Conservation (phyloP, 2,113 vertebrate genomes). For the Seriola dumerili region DNA sequence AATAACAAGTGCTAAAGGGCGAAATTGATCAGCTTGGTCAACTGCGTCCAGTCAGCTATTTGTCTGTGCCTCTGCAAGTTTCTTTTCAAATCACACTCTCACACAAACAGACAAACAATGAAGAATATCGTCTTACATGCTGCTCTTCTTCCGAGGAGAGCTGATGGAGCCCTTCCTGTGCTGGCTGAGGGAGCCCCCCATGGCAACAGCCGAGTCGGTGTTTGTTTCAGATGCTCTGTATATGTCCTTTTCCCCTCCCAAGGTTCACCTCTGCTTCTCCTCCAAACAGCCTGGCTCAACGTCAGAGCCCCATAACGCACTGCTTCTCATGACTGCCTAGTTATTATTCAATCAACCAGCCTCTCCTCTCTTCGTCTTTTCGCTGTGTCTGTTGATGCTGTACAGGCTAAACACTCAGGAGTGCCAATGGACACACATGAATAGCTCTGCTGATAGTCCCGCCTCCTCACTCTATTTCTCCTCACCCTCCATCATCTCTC, state of each 20-base stretch:
- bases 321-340: constrained; percentile 46
- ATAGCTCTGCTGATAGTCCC: constrained; percentile 34
- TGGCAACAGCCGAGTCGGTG: constrained; percentile 61
- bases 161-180: constrained; percentile 71
- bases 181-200: constrained; percentile 83
- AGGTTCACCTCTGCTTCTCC: constrained; percentile 66
- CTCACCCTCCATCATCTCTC: constrained; percentile 44
- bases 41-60: constrained; percentile 11
- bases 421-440: constrained; percentile 55
- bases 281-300: constrained; percentile 28
- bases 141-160: constrained; percentile 76
- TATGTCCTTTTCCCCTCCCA: neutral
- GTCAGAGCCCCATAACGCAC: neutral
- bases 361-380: constrained; percentile 26
- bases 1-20: neutral
- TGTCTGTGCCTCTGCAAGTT: neutral
- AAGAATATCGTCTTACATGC: constrained; percentile 78
- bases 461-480: constrained; percentile 52
- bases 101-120: constrained; percentile 57
- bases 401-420: constrained; percentile 42
- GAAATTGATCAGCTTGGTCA: constrained; percentile 4
- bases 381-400: constrained; percentile 48
- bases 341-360: neutral
- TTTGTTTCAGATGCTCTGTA: constrained; percentile 46
- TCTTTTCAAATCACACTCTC: neutral